Evolutionary conservation across 2,888 invertebrate species (phyloP).

Genomic region (Mantis religiosa): DNA sequence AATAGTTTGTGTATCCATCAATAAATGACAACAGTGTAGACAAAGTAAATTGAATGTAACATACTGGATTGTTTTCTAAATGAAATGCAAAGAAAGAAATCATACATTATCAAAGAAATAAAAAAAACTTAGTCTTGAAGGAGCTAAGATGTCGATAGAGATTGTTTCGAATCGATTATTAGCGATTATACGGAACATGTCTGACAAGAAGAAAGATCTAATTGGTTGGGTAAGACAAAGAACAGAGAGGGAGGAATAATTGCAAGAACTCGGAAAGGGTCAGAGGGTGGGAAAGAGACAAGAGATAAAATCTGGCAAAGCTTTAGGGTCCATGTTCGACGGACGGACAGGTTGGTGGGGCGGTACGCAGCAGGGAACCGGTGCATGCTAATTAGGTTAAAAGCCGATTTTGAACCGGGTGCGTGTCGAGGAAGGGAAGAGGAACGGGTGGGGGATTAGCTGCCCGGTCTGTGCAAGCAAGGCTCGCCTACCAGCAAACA

Average conservation of each 20-base stretch:
- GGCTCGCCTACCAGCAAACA: not conserved
- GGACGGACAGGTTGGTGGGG: not conserved
- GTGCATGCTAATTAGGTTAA: constrained; percentile 27
- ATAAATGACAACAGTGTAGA: no score
- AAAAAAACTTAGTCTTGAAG: no score
- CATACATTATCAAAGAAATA: no score
- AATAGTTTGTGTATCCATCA: no score
- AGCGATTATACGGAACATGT: not conserved
- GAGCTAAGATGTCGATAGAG: no score
- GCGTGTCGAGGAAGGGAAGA: not conserved
- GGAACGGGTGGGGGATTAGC: no score
- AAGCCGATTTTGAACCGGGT: constrained; percentile 13
- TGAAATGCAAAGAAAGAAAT: no score
- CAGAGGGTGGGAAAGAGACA: not conserved
- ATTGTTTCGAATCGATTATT: not conserved
- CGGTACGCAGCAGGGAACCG: not conserved
- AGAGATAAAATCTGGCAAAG: constrained; percentile 6
- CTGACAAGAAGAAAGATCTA: not conserved
- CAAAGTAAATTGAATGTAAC: no score
- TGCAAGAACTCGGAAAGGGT: not conserved
- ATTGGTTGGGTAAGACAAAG: not conserved
- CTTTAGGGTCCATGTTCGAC: not conserved
- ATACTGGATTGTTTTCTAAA: no score
- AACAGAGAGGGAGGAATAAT: not conserved
- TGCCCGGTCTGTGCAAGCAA: not conserved